Percentiles rank a stretch among this genome's conserved stretches.
These are phyloP conservation scores for Pristionchus arcanus DNA, from an alignment of 2,888 invertebrate species.

Conservation along the genomic window DNA sequence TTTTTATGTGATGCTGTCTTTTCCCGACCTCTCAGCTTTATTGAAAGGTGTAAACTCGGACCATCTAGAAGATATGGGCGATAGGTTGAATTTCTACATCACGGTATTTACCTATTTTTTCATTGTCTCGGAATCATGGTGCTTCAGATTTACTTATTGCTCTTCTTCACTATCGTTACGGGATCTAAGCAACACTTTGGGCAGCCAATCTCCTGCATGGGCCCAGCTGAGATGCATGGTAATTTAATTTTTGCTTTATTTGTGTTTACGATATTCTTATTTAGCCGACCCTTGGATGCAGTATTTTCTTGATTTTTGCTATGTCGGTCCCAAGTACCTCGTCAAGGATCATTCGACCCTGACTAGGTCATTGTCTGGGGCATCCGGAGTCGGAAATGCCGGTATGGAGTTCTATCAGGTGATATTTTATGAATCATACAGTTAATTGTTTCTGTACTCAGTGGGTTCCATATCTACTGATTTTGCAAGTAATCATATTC, in stretches of 20 bases:
- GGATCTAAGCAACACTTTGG: constrained; percentile 31
- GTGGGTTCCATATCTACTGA: constrained; percentile 22
- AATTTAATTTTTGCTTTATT: not conserved
- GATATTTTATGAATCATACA: not conserved
- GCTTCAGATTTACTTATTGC: not conserved
- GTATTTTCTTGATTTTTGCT: constrained; percentile 26
- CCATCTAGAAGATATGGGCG: constrained; percentile 1
- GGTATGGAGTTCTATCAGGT: constrained; percentile 16
- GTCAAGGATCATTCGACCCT: not conserved
- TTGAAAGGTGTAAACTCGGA: not conserved
- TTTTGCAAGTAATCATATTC: not conserved
- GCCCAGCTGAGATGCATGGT: not conserved
- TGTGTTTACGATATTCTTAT: not conserved
- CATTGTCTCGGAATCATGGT: not conserved
- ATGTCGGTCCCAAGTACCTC: not conserved
- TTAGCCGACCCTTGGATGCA: not conserved
- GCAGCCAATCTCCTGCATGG: not conserved
- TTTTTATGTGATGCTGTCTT: not conserved
- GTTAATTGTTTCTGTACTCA: not conserved
- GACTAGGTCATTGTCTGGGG: not conserved
- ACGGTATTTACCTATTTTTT: not conserved
- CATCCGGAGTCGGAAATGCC: not conserved
- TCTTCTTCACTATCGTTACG: constrained; percentile 11
- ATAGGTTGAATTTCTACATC: constrained; percentile 11
- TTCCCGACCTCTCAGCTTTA: constrained; percentile 7